Base-by-base conservation (phyloP, 2,113 vertebrate species). In the Porphyrio hochstetteri region DNA sequence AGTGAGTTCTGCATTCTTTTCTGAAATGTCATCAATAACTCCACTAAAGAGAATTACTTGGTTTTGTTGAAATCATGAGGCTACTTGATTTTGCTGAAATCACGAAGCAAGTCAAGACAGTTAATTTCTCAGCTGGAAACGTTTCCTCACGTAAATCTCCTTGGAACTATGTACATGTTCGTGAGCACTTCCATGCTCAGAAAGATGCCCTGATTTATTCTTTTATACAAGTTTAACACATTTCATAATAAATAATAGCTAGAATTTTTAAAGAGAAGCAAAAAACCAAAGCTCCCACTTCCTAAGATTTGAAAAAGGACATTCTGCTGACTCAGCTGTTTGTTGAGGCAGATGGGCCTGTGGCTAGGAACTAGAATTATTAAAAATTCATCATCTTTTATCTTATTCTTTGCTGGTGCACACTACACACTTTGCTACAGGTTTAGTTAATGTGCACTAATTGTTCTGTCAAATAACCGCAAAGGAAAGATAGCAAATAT, bases 351-450 rank as follows among this genome's bases (percentile, higher is more conserved):
- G 72, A 91, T 82, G 31, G 46, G 69, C 59, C 86, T 82, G 56
- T 3, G 4, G 75, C 64, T 90, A 75, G 48, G 61, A 96, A 23
- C 83, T 80, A 71, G 53, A 82, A 82, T 90, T 92, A 95, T 64
- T 95, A 36, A 90, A 46, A 94, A 90, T 52, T 82, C 70, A 83
- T 57, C 33, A 75, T 46, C 67, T 93, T 95, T 93, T 96, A 92
- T 87, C 83, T 84, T 70, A 69, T 57, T 46, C 69, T 86, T 75
- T 80, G 36, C 50, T 90, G 83, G 72, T 53, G 35, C 35, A 65
- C n/a, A 24, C 36, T 75, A 69, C 48, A 68, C 71, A 52, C 44
- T 81, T 87, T 56, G 42, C 60, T 93, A 46, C 1, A 75, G 46
- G 46, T 65, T 94, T 71, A 88, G 72, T 81, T 92, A 84, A 91